These are phyloP conservation scores for cat (Felis catus) DNA, from an alignment of 2,113 vertebrate species.

Conservation along the genomic window F.catus_Fca126_mat1.0 CM031412.1:48210501-48211000, in stretches of 20 bases:
- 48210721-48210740: not conserved
- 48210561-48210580: not conserved
- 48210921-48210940: not conserved
- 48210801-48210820: not conserved
- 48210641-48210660: not conserved
- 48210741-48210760: not conserved
- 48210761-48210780: not conserved
- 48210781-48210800: not conserved
- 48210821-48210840: not conserved
- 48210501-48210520: not conserved
- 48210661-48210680: not conserved
- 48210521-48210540: not conserved
- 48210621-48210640: not conserved
- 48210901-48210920: not conserved
- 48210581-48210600: not conserved
- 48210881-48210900: not conserved
- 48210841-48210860: not conserved
- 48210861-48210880: not conserved
- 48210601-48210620: not conserved
- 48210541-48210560: not conserved
- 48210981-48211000: not conserved
- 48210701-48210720: too few species aligned
- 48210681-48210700: not conserved
- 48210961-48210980: not conserved
- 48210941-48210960: not conserved